These are phyloP conservation scores for Sarcophilus harrisii DNA, from an alignment of 2,797 vertebrate genomes.

Conservation along the genomic window DNA sequence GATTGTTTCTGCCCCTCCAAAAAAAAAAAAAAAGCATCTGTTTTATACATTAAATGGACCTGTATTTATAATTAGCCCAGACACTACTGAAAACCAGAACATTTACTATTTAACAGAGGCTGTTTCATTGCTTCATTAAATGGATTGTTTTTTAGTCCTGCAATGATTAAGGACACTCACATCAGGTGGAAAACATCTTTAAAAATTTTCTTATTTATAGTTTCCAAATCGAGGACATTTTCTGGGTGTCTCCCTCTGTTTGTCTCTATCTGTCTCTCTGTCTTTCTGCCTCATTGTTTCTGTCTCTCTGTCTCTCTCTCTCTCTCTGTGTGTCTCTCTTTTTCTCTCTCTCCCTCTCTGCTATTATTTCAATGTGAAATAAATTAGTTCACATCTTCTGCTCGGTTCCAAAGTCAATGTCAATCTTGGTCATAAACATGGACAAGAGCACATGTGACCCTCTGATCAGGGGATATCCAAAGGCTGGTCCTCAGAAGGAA, in stretches of 20 bases:
- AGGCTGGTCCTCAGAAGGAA: neutral
- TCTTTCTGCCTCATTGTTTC: neutral
- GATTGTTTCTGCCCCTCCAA: neutral
- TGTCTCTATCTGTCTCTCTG: neutral
- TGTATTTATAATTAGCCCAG: neutral
- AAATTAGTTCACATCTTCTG: neutral
- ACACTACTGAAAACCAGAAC: neutral
- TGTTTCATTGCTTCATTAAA: conserved; percentile 75
- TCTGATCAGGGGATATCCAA: conserved; percentile 5
- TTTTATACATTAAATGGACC: neutral
- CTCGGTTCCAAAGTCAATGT: conserved; percentile 44
- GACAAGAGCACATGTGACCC: neutral
- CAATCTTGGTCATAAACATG: conserved; percentile 56
- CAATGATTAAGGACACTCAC: conserved; percentile 55
- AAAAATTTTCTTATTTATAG: conserved; percentile 68
- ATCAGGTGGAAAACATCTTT: conserved; percentile 69
- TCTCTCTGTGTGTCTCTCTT: too few relatives aligned
- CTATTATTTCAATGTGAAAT: conserved; percentile 26
- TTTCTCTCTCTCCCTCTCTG: too few relatives aligned
- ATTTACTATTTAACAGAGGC: neutral
- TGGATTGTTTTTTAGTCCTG: conserved; percentile 67
- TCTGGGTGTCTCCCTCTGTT: neutral
- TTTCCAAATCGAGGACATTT: conserved; percentile 46
- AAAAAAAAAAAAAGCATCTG: neutral
- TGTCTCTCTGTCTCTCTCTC: too few relatives aligned